These are phyloP conservation scores for Parelbella ahira DNA, from an alignment of 2,888 invertebrate genomes.

Conservation along the genomic window DNA sequence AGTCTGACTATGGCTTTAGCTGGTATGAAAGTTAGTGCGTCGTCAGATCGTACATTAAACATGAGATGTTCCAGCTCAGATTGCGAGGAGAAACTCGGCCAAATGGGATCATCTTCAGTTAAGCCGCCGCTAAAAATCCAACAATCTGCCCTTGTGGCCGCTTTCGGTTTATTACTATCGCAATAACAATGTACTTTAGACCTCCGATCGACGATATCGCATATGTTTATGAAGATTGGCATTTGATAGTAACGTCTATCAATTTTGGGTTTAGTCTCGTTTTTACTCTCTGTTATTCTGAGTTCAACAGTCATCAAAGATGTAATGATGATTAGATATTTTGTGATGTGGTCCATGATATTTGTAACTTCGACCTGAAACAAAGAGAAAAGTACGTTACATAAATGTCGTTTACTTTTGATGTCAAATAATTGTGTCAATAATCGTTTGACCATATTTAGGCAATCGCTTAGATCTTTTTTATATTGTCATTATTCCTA, in stretches of 20 bases:
- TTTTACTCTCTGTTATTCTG: conserved; percentile 62
- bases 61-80: conserved; percentile 84
- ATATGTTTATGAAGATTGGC: conserved; percentile 67
- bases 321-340: conserved; percentile 62
- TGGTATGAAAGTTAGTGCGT: conserved; percentile 85
- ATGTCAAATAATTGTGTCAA: no score
- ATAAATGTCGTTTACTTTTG: no score
- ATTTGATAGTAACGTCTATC: conserved; percentile 58
- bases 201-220: conserved; percentile 65
- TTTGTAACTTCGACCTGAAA: conserved; percentile 43
- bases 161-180: conserved; percentile 64
- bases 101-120: conserved; percentile 84
- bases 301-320: conserved; percentile 66
- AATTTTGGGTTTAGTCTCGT: conserved; percentile 57
- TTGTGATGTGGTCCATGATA: conserved; percentile 59
- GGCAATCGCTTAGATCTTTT: no score
- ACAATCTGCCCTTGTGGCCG: conserved; percentile 86
- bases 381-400: conserved; percentile 35
- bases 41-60: conserved; percentile 86
- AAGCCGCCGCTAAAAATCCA: conserved; percentile 84
- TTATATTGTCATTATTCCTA: no score
- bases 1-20: conserved; percentile 84
- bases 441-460: no score
- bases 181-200: conserved; percentile 76
- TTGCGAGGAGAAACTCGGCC: conserved; percentile 87